These are phyloP conservation scores for Centropus bengalensis DNA, from an alignment of 2,113 vertebrate genomes.

Conservation along the genomic window DNA sequence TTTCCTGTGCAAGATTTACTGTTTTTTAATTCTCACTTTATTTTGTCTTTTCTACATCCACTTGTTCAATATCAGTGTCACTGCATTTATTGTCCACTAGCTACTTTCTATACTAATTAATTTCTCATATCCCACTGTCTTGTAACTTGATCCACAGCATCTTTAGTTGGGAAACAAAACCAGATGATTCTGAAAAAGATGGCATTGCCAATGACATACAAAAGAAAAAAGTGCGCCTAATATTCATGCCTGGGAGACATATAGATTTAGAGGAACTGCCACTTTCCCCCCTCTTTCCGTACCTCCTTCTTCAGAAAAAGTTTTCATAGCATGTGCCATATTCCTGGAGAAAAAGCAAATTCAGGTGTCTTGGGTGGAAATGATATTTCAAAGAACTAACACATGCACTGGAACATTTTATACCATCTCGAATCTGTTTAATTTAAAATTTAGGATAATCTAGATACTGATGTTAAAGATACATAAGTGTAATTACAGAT, in stretches of 20 bases:
- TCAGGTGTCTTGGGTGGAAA: background rate
- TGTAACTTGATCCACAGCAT: background rate
- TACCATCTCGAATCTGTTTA: background rate
- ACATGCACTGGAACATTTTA: background rate
- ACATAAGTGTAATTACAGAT: background rate
- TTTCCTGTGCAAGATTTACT: background rate
- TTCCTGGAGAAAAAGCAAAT: constrained; percentile 15
- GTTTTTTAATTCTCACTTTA: background rate
- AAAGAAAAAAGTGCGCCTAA: background rate
- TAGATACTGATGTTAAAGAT: background rate
- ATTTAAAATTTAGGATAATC: background rate
- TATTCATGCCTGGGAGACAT: background rate
- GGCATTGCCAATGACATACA: background rate
- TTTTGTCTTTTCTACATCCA: background rate
- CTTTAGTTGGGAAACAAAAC: background rate
- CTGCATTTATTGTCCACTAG: background rate
- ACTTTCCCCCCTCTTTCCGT: background rate
- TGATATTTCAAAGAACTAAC: constrained; percentile 19
- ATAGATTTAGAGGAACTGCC: background rate
- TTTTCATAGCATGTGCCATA: background rate
- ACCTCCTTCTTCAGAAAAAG: background rate
- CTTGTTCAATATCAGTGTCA: background rate
- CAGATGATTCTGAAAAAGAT: background rate
- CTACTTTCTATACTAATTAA: background rate
- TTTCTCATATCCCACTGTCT: background rate